phyloP scores from a whole-genome alignment of 53 echinoderm and acorn worm genomes.

The Henricia sp. region DNA sequence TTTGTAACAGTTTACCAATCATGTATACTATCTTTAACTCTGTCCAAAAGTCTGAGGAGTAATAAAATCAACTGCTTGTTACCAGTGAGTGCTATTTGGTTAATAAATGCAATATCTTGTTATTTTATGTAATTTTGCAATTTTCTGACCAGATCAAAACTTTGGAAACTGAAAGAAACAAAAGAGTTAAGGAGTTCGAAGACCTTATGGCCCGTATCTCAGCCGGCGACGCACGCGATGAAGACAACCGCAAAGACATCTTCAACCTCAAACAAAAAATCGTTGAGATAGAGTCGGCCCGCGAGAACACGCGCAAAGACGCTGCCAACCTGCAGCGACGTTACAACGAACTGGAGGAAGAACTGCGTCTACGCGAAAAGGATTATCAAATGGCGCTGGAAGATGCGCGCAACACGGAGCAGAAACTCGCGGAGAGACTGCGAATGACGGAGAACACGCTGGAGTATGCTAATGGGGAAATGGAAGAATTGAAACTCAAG shows the following conservation, averaged over 20 bases:
- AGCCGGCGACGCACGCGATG: conserved; percentile 80
- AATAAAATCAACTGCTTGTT: no score
- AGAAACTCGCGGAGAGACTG: conserved; percentile 77
- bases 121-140: no score
- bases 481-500: conserved; percentile 88
- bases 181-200: conserved; percentile 77
- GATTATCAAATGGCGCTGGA: conserved; percentile 84
- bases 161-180: conserved; percentile 79
- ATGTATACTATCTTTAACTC: no score
- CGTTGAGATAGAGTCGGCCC: conserved; percentile 83
- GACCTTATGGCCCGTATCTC: conserved; percentile 81
- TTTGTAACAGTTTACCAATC: no score
- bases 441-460: conserved; percentile 73
- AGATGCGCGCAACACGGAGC: conserved; percentile 74
- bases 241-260: conserved; percentile 78
- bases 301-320: conserved; percentile 80
- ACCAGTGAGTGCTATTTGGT: no score
- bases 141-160: conserved; percentile 73
- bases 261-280: conserved; percentile 91
- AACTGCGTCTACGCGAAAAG: conserved; percentile 83
- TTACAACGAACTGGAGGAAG: conserved; percentile 83
- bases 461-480: conserved; percentile 77
- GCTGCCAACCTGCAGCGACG: conserved; percentile 73
- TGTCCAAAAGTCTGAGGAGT: no score
- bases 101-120: no score